A percentile compares a stretch with the other conserved stretches of the same genome.
Evolutionary conservation across 2,113 vertebrate species (phyloP).

Genomic region (Cinclus cinclus): DNA sequence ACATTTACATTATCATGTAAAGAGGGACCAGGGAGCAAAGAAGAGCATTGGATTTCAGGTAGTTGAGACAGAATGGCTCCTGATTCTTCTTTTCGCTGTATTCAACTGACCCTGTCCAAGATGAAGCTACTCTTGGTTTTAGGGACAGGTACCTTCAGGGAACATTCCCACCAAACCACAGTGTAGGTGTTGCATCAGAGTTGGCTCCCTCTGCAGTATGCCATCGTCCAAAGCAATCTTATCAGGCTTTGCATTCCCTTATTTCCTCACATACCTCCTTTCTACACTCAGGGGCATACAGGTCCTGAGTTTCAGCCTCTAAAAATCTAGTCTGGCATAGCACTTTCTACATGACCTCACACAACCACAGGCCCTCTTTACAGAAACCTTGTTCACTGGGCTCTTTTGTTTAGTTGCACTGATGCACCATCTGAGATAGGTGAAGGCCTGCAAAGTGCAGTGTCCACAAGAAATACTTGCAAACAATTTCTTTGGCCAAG

Average conservation of each 20-base stretch:
- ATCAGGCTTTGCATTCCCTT: background rate
- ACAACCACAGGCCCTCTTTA: background rate
- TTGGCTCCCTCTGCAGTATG: background rate
- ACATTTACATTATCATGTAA: background rate
- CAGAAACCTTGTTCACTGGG: background rate
- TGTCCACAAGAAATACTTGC: background rate
- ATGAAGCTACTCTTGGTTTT: background rate
- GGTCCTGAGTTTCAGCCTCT: background rate
- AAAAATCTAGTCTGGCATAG: background rate
- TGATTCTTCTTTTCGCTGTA: background rate
- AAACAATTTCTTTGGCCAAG: background rate
- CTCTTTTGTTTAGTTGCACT: background rate
- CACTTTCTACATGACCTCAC: background rate
- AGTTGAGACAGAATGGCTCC: background rate
- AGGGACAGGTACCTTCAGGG: background rate
- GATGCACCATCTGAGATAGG: background rate
- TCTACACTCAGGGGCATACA: accelerated
- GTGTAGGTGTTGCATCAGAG: background rate
- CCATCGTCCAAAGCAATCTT: background rate
- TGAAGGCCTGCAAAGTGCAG: background rate
- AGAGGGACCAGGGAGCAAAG: background rate
- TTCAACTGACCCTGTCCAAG: background rate
- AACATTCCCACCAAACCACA: background rate
- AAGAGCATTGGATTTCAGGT: background rate
- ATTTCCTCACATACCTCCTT: background rate